phyloP scores from a whole-genome alignment of 2,888 invertebrate genomes.

The Drosophila kokeensis region DNA sequence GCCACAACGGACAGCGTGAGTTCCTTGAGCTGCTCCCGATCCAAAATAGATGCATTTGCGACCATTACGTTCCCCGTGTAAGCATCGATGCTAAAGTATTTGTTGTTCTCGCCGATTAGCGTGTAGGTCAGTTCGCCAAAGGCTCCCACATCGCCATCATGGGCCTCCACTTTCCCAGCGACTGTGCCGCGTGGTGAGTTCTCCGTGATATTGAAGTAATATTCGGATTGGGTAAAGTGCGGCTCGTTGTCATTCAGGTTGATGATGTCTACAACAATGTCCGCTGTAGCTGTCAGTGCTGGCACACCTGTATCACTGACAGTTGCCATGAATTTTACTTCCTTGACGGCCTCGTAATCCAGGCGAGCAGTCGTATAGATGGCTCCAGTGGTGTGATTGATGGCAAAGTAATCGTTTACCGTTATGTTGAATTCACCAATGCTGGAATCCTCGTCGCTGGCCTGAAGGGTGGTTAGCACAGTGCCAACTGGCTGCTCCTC shows the following conservation, averaged over 20 bases:
- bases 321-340: conserved; percentile 91
- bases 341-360: conserved; percentile 93
- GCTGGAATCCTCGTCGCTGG: conserved; percentile 93
- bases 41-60: conserved; percentile 89
- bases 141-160: conserved; percentile 91
- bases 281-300: conserved; percentile 91
- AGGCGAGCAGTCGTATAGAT: conserved; percentile 91
- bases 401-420: conserved; percentile 91
- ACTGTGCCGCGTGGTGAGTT: conserved; percentile 90
- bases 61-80: conserved; percentile 91
- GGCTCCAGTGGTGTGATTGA: conserved; percentile 92
- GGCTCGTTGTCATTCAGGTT: conserved; percentile 96
- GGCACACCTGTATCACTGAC: conserved; percentile 96
- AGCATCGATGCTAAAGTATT: conserved; percentile 90
- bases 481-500: conserved; percentile 94
- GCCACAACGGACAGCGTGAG: conserved; percentile 92
- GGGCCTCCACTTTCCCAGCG: conserved; percentile 90
- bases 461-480: conserved; percentile 90
- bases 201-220: conserved; percentile 91
- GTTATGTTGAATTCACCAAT: conserved; percentile 89
- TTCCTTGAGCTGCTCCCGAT: conserved; percentile 90
- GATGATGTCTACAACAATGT: conserved; percentile 90
- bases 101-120: conserved; percentile 90
- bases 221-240: conserved; percentile 88
- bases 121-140: conserved; percentile 92